These are phyloP conservation scores for Osmoderma eremita DNA, from an alignment of 2,888 invertebrate species.

Conservation along the genomic window DNA sequence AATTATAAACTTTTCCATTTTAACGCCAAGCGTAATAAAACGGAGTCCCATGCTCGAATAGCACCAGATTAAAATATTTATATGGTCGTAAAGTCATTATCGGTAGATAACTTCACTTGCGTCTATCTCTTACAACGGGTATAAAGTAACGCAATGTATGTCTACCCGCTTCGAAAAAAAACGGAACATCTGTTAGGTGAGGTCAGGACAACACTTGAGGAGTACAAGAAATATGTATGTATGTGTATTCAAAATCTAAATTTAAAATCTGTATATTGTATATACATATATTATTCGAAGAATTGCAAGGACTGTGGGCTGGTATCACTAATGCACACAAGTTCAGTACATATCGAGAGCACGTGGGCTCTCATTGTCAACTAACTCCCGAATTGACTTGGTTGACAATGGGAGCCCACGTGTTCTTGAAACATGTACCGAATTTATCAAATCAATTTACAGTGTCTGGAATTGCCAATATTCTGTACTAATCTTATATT, in stretches of 20 bases:
- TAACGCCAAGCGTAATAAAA: slow-evolving; percentile 39
- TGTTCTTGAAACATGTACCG: no score
- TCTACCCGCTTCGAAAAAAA: slow-evolving; percentile 32
- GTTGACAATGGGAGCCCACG: no score
- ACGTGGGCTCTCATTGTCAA: no score
- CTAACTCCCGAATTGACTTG: no score
- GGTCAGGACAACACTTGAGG: slow-evolving; percentile 38
- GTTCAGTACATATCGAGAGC: no score
- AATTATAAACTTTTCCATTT: slow-evolving; percentile 40
- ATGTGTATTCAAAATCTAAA: background rate
- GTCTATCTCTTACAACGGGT: slow-evolving; percentile 38
- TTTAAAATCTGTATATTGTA: no score
- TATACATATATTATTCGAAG: no score
- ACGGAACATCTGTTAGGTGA: slow-evolving; percentile 39
- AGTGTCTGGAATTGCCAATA: no score
- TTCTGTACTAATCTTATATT: no score
- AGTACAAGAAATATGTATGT: slow-evolving; percentile 19
- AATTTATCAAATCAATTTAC: no score
- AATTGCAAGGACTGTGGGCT: no score
- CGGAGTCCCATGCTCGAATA: slow-evolving; percentile 27
- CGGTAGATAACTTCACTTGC: slow-evolving; percentile 39
- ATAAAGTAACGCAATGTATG: slow-evolving; percentile 40
- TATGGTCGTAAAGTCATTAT: slow-evolving; percentile 40
- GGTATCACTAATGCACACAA: no score
- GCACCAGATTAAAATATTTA: slow-evolving; percentile 40